Base-by-base conservation (phyloP, 1,140 invertebrate species). In the Oscheius sp. region DNA sequence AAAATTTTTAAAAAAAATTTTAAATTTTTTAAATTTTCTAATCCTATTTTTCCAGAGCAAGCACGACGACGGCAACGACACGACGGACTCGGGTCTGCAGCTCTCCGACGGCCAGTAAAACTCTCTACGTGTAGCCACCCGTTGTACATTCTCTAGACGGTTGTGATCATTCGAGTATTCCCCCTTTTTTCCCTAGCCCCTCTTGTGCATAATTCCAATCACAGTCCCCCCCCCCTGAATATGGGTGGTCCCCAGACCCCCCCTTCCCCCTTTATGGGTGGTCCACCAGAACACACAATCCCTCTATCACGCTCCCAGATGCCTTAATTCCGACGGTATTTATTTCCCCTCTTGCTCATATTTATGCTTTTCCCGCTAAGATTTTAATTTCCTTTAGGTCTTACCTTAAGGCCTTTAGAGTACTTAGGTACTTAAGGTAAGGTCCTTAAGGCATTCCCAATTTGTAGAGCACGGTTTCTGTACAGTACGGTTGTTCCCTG, bases 41-140 rank as follows among this genome's bases (percentile, higher is more conserved):
- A 13, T 59, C 13, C 13, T 23, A 31, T 59, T 15, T 15, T 59
- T 59, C 29, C 15, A 63, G 61, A 13, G 35, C 32, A 63, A 63
- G 23, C 49, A 58, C 34, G 68, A 75, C 23, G 73, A 75, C 49
- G 73, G 73, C 2, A 75, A 75, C 26, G 73, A 75, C n/a, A 75
- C 73, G 10, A 72, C 73, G 7, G 73, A 75, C 38, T 65, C 59
- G 3, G 73, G 73, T 2, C 45, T 75, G 29, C 68, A 73, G 59
- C 62, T 72, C 10, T 70, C 59, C 7, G 73, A 74, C 29, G 36
- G 59, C 3, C 69, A 55, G 18, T 70, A 45, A 23, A 35, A 59
- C n/a, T 42, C 38, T n/a, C 28, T 20, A 55, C 49, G 4, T 4
- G 15, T 7, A 23, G 49, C 49, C 49, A 7, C 49, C 23, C 28